Evolutionary conservation across 1,140 invertebrate species (phyloP).

Genomic region (Stegodyphus dumicola): DNA sequence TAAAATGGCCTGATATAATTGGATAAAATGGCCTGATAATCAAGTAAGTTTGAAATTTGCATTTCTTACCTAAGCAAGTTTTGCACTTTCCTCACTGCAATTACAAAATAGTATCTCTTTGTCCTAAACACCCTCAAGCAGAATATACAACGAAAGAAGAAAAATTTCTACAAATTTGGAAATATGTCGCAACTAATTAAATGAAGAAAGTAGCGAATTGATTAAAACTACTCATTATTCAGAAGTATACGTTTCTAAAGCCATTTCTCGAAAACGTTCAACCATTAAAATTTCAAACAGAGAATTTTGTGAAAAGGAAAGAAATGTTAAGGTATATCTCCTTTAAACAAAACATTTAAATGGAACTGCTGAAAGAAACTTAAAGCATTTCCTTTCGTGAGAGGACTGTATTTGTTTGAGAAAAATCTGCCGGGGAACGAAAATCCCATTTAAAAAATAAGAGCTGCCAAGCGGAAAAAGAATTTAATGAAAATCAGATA

Average conservation of each 20-base stretch:
- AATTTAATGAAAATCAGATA: conserved; percentile 13
- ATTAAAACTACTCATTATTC: conserved; percentile 1
- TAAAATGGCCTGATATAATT: too few relatives aligned
- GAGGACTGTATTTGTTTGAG: background rate
- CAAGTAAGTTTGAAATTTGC: too few relatives aligned
- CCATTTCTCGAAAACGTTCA: conserved; percentile 7
- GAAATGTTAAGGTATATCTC: background rate
- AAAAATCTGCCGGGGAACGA: background rate
- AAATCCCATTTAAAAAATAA: conserved; percentile 2
- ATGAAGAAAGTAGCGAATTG: conserved; percentile 16
- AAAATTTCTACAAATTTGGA: too few relatives aligned
- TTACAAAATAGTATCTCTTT: too few relatives aligned
- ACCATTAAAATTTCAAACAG: conserved; percentile 8
- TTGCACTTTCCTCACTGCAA: too few relatives aligned
- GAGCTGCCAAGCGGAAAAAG: background rate
- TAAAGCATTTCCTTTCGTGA: background rate
- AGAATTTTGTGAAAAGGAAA: background rate
- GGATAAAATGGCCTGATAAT: too few relatives aligned
- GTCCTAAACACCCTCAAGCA: too few relatives aligned
- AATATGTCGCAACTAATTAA: background rate
- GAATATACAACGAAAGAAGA: too few relatives aligned
- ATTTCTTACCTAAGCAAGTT: too few relatives aligned
- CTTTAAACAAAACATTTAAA: background rate
- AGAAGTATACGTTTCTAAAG: background rate
- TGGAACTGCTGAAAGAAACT: background rate